phyloP scores from a whole-genome alignment of 1,140 invertebrate species.

The Drosophila erecta region DNA sequence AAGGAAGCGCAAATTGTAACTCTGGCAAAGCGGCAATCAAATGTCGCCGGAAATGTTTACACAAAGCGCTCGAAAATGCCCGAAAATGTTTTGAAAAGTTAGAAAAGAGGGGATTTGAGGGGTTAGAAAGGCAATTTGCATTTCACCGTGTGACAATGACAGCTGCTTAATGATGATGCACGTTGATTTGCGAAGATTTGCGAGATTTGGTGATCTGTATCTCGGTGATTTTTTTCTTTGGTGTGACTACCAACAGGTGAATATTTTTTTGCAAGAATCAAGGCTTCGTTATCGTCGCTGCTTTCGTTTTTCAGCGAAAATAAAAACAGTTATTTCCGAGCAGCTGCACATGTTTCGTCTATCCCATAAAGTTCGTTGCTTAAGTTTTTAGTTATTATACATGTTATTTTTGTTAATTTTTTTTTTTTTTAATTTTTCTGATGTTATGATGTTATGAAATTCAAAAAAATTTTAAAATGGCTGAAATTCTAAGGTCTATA shows the following conservation, averaged over 20 bases:
- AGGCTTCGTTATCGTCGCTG: constrained; percentile 12
- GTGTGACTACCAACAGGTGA: constrained; percentile 58
- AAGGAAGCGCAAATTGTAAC: constrained; percentile 72
- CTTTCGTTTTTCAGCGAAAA: constrained; percentile 65
- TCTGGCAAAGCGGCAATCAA: constrained; percentile 46
- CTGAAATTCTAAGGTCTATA: too few relatives aligned
- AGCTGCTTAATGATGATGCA: constrained; percentile 65
- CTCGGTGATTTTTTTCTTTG: constrained; percentile 16
- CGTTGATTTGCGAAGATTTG: constrained; percentile 63
- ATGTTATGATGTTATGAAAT: too few relatives aligned
- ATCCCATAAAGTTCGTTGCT: constrained; percentile 55
- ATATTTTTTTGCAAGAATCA: constrained; percentile 40
- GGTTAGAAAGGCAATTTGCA: constrained; percentile 73
- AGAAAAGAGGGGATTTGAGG: neutral
- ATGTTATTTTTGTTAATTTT: too few relatives aligned
- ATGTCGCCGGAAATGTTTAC: constrained; percentile 61
- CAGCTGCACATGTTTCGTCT: constrained; percentile 57
- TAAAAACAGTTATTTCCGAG: constrained; percentile 50
- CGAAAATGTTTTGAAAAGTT: constrained; percentile 33
- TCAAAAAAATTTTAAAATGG: too few relatives aligned
- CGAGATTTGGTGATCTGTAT: constrained; percentile 56
- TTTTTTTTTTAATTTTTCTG: too few relatives aligned
- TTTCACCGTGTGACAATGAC: constrained; percentile 68
- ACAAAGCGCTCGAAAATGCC: constrained; percentile 43
- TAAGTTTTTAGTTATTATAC: constrained; percentile 63